Percentiles rank a stretch among this genome's conserved stretches.
Evolutionary conservation across 2,113 vertebrate species (phyloP).

Genomic region (Morone saxatilis): DNA sequence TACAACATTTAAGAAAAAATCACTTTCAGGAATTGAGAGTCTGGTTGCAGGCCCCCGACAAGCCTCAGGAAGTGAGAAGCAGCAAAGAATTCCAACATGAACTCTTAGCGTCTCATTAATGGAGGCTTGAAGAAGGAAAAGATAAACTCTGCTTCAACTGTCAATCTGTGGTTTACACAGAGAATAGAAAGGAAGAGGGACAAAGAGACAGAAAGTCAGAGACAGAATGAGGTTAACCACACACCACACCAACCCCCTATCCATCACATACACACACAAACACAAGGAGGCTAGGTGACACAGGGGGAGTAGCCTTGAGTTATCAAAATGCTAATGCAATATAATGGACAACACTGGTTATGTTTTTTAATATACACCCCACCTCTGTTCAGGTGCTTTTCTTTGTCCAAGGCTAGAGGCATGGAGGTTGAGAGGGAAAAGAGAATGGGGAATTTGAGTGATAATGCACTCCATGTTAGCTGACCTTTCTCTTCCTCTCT

Average conservation of each 20-base stretch:
- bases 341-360: slow-evolving; percentile 4
- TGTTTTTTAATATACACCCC: not conserved
- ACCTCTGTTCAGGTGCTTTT: not conserved
- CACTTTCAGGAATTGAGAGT: not conserved
- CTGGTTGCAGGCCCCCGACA: not conserved
- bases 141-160: slow-evolving; percentile 19
- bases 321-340: slow-evolving; percentile 53
- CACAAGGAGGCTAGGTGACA: not conserved
- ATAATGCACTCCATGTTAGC: slow-evolving; percentile 27
- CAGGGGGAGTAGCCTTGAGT: slow-evolving; percentile 6
- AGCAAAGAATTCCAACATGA: not conserved
- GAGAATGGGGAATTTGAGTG: slow-evolving; percentile 28
- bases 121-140: not conserved
- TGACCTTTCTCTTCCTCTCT: slow-evolving; percentile 61
- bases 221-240: slow-evolving; percentile 45
- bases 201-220: not conserved
- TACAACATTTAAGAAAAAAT: rapidly evolving
- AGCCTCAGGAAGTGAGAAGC: not conserved
- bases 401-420: not conserved
- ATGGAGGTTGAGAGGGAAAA: not conserved
- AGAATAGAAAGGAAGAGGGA: not conserved
- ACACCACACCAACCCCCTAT: not conserved
- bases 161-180: slow-evolving; percentile 22
- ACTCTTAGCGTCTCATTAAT: slow-evolving; percentile 37
- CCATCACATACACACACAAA: not conserved